Evolutionary conservation across 1,140 invertebrate genomes (phyloP).

Genomic region (Steinernema khuongi): DNA sequence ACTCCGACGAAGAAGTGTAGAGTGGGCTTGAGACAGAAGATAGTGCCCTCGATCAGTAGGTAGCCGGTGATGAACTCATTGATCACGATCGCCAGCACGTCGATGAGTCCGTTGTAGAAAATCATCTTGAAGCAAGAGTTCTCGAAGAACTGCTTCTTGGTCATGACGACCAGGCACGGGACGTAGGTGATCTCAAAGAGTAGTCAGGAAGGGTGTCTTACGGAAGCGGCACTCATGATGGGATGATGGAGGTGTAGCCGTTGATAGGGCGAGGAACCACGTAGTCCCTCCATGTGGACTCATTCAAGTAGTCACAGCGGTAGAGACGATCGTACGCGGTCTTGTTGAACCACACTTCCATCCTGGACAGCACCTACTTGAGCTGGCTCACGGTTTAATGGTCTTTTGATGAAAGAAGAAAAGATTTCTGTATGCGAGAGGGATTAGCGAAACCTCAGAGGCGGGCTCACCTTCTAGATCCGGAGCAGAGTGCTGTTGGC

Average conservation of each 20-base stretch:
- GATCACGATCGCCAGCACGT: background rate
- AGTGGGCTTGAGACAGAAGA: background rate
- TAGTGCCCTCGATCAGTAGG: background rate
- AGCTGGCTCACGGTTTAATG: too few species aligned
- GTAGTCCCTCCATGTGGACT: background rate
- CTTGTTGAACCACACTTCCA: background rate
- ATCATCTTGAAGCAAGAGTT: constrained; percentile 6
- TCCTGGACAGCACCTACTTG: too few species aligned
- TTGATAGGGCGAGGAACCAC: background rate
- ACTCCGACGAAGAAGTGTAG: background rate
- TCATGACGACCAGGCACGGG: background rate
- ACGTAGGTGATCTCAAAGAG: background rate
- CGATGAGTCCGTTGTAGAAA: background rate
- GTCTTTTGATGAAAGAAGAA: too few species aligned
- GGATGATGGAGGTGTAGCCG: background rate
- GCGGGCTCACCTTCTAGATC: too few species aligned
- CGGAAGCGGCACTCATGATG: background rate
- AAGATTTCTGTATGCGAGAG: too few species aligned
- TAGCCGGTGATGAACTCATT: background rate
- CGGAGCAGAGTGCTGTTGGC: too few species aligned
- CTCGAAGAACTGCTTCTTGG: background rate
- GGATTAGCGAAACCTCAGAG: too few species aligned
- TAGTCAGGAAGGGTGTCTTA: background rate
- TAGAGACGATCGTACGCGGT: background rate
- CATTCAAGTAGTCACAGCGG: background rate